Base-by-base conservation (phyloP, 2,888 invertebrate species). In the Pilophorus perplexus region DNA sequence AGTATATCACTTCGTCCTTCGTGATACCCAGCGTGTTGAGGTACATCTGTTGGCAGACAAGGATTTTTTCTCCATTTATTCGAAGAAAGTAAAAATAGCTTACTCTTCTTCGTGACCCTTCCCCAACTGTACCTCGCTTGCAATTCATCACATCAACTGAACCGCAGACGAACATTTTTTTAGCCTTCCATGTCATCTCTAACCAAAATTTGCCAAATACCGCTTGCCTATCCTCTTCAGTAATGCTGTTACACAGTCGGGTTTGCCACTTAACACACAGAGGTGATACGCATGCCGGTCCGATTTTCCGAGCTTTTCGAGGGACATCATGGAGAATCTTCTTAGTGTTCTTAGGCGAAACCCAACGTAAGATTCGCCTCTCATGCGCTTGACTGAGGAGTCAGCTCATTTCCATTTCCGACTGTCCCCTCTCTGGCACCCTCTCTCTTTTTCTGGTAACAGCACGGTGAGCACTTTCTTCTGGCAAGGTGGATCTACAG, bases 121-220 rank as follows among this genome's bases (percentile, higher is more conserved):
- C 33, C 33, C 33, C 33, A 33, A 33, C 33, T 33, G 6, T 33
- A 33, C 10, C 10, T 33, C 33, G 6, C 10, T 33, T 33, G 12
- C 33, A 12, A 33, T 12, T n/a, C n/a, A n/a, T 33, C 33, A 33
- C 33, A 33, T 33, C 10, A 33, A 33, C 33, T 20, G 33, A n/a
- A 37, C n/a, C 57, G n/a, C n/a, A 33, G 37, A 37, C 28, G 20
- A 22, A 59, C 22, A 18, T 25, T 38, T 40, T 40, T 59, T 59
- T 59, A 8, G 22, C 28, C 10, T 59, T 14, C 59, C 40, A 59
- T 8, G 50, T 25, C 38, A 59, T 59, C 10, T 20, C 40, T 40
- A 42, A 22, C 60, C 60, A 60, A 42, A 60, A 60, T 18, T 60
- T 27, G 2, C 40, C 42, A 42, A 60, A 60, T 14, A 60, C n/a